Evolutionary conservation across 2,113 vertebrate genomes (phyloP).

Genomic region (Equus przewalskii): DNA sequence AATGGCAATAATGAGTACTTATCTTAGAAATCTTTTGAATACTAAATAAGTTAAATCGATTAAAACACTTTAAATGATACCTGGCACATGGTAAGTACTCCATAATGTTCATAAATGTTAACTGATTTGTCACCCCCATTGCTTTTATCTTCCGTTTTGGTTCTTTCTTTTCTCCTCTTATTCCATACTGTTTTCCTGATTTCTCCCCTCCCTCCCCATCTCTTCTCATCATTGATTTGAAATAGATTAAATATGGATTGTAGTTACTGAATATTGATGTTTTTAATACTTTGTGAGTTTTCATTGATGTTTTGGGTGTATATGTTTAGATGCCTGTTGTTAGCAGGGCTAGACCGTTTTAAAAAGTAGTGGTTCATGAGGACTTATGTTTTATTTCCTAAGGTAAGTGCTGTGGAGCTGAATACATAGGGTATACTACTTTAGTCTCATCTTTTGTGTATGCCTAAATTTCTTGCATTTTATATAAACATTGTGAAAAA

Average conservation of each 20-base stretch:
- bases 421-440: not conserved
- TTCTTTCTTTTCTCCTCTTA: not conserved
- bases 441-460: not conserved
- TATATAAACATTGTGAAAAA: not conserved
- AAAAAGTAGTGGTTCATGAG: not conserved
- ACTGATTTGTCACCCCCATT: not conserved
- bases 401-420: not conserved
- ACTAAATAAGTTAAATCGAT: not conserved
- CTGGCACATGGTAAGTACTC: not conserved
- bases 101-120: not conserved
- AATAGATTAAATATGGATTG: constrained; percentile 14
- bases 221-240: not conserved
- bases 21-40: not conserved
- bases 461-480: constrained; percentile 6
- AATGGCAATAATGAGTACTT: not conserved
- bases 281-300: not conserved
- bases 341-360: not conserved
- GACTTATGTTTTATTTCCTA: not conserved
- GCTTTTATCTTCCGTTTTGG: not conserved
- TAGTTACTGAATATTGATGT: not conserved
- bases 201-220: not conserved
- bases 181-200: not conserved
- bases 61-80: not conserved
- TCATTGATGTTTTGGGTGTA: not conserved
- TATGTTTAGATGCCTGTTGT: not conserved